Conservation (phyloP, 2,888 invertebrate genomes). For the Neoaliturus tenellus region DNA sequence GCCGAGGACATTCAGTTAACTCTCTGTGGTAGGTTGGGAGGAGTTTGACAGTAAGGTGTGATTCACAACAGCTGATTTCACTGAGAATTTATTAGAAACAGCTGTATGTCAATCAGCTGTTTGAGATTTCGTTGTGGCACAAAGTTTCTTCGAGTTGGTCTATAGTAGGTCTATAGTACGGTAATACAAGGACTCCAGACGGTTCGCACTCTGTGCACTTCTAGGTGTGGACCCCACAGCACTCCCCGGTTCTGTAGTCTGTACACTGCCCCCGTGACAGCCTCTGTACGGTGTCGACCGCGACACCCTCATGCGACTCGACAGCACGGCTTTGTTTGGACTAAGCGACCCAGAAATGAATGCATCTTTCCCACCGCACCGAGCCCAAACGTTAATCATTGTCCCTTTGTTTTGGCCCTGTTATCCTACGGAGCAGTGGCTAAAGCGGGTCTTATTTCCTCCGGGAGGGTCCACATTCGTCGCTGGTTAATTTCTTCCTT, state of each 20-base stretch:
- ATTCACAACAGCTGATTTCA: not conserved
- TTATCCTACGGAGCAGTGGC: not conserved
- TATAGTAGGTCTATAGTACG: too few species aligned
- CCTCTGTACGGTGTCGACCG: not conserved
- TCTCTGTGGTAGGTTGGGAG: conserved; percentile 11
- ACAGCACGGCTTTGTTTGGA: conserved; percentile 10
- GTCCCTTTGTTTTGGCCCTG: conserved; percentile 38
- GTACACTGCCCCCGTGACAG: not conserved
- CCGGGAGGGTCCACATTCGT: not conserved
- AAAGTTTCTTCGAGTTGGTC: too few species aligned
- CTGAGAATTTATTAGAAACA: not conserved
- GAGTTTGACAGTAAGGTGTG: conserved; percentile 19
- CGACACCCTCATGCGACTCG: conserved; percentile 31
- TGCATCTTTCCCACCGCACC: conserved; percentile 1
- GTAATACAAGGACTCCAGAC: too few species aligned
- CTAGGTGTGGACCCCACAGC: too few species aligned
- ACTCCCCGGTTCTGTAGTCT: too few species aligned
- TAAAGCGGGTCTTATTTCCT: not conserved
- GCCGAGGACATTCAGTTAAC: not conserved
- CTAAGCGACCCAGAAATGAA: conserved; percentile 30
- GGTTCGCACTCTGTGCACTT: too few species aligned
- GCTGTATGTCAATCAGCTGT: conserved; percentile 4
- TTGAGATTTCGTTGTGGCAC: too few species aligned
- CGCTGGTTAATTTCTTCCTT: too few species aligned
- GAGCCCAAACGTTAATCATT: conserved; percentile 45